Evolutionary conservation across 1,140 invertebrate genomes (phyloP), one percentile per base, ranked within the genome.

Genomic region (Caerostris extrusa): DNA sequence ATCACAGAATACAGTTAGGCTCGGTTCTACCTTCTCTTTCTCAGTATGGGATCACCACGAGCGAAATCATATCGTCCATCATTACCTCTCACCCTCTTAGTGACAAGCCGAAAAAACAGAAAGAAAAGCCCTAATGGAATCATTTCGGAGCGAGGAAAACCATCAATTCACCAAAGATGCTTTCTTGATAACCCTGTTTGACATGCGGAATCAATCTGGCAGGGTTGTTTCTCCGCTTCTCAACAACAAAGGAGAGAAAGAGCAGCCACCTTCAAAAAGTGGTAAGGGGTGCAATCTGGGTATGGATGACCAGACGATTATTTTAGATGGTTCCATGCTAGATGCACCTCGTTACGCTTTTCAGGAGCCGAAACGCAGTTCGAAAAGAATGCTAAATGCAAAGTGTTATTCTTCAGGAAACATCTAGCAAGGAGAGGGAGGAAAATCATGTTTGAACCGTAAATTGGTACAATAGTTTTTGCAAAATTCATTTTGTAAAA

Each of bases 151-250:
- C 14, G 71, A 77, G 71, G 71, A 77, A 77, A 77, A 77, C 50
- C 71, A 77, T 77, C 71, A 77, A 77, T 77, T 50, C 8, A 77
- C 71, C 71, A 53, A 77, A 77, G 71, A 77, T 77, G 71, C 71
- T 34, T 77, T 77, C 71, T 77, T 77, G 71, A 77, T 77, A 77
- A 77, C 71, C 71, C 71, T 77, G 71, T 77, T 77, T 77, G 71
- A 77, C 71, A 77, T 50, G 71, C 71, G 50, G 71, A 77, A 77
- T 77, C 71, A 77, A 77, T 77, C 71, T 34, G 8, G 10, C 8
- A 34, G 34, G 10, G 71, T 8, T 53, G 71, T 77, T 77, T 77
- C 34, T 34, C 34, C 71, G 71, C 71, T 17, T 5, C 69, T 50
- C 34, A 50, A 50, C 50, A 77, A 77, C 71, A 50, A 12, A 77